A percentile compares a stretch with the other conserved stretches of the same genome.
These are phyloP conservation scores for Trigoniulus corallinus DNA, from an alignment of 1,140 invertebrate species.

Conservation along the genomic window DNA sequence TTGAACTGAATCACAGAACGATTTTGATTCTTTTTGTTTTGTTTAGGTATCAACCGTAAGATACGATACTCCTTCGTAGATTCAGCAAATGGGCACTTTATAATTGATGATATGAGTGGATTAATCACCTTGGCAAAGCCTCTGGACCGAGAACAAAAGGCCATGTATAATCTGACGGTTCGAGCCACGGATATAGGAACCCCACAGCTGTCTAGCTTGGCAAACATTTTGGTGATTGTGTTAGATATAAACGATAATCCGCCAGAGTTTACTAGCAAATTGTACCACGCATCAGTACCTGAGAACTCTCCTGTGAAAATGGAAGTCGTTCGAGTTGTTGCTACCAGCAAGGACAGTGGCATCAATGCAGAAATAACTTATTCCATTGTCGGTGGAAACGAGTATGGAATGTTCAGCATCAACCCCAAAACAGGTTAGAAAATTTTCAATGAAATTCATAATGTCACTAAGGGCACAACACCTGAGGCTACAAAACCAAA, in stretches of 20 bases:
- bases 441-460: too few species aligned
- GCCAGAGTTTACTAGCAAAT: constrained; percentile 66
- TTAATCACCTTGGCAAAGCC: constrained; percentile 63
- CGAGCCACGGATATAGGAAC: constrained; percentile 59
- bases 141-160: constrained; percentile 68
- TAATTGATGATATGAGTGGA: constrained; percentile 55
- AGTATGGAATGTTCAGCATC: constrained; percentile 66
- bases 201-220: constrained; percentile 41
- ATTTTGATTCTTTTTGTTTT: too few species aligned
- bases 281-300: constrained; percentile 52
- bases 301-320: constrained; percentile 52
- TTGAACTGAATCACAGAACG: not conserved
- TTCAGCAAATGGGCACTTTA: constrained; percentile 45
- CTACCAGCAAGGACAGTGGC: constrained; percentile 80
- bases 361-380: constrained; percentile 86
- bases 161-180: constrained; percentile 68
- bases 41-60: constrained; percentile 56
- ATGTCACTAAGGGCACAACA: too few species aligned
- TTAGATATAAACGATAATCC: constrained; percentile 85
- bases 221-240: constrained; percentile 42
- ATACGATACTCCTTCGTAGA: constrained; percentile 63
- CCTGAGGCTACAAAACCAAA: too few species aligned
- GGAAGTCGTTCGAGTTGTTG: constrained; percentile 61
- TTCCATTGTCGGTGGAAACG: constrained; percentile 70
- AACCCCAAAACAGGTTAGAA: constrained; percentile 42